Base-by-base conservation (phyloP, 2,113 vertebrate genomes). In the Tachycineta bicolor region DNA sequence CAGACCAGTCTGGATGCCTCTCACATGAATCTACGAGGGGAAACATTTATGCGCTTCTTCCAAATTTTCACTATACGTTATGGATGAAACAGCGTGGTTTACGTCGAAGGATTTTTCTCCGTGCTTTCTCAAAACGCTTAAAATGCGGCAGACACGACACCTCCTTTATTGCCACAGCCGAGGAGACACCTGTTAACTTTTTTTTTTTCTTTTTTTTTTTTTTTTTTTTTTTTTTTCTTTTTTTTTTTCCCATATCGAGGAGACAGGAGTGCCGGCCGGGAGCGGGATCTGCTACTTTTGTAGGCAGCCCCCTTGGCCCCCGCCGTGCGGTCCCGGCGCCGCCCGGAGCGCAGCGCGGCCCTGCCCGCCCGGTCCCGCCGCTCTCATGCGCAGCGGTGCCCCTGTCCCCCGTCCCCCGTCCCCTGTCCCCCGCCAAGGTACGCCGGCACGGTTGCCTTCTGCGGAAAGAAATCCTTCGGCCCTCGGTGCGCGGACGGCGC, bases 131-230 rank as follows among this genome's bases (percentile, higher is more conserved):
- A 31, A 78, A 83, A 49, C 21, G 31, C 65, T 31, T 76, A 37
- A 90, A 84, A 25, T 20, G 14, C 1, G 65, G 62, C 50, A 71
- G 64, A 29, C 62, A 43, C 37, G 77, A 28, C 64, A 37, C 56
- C 43, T 62, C 59, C 52, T 87, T 18, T 24, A 5, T 14, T 59
- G 77, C 60, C 46, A 41, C 80, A 75, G 49, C 74, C 50, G 52
- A 76, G 81, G 92, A 92, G 95, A 98, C 98, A 98, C 98, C 97
- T 98, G 97, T 98, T 98, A 96, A 94, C 90, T 83, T 91, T 4
- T 50, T 6, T 22, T 25, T 91, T 22, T 70, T 59, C 74, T 44
- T 70, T 90, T 22, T 68, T 62, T 76, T 44, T 53, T 52, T 31
- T 37, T 37, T 37, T 37, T 37, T 37, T 37, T 37, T 37, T 37